Evolutionary conservation across 2,797 vertebrate genomes (phyloP).

Genomic region (Bothrops alternatus): DNA sequence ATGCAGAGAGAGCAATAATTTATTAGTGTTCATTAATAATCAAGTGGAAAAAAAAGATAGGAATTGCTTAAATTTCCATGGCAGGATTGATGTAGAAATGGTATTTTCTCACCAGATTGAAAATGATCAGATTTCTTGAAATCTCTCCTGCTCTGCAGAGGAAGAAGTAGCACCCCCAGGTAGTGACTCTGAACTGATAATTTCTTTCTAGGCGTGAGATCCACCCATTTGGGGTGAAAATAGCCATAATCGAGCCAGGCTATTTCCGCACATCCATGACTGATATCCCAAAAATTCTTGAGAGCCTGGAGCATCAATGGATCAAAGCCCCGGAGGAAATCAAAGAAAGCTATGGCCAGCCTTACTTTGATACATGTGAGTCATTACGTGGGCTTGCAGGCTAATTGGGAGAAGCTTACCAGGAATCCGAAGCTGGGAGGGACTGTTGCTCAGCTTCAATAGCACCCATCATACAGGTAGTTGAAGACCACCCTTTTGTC

Average conservation of each 20-base stretch:
- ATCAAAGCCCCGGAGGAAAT: slow-evolving; percentile 17
- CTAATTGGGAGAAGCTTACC: not conserved
- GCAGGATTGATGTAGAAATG: not conserved
- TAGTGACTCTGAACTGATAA: fast-evolving
- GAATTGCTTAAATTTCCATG: not conserved
- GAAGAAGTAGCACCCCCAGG: not conserved
- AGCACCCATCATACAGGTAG: not conserved
- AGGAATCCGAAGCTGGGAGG: not conserved
- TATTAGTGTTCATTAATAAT: not conserved
- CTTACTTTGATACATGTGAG: slow-evolving; percentile 47
- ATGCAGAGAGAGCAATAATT: not conserved
- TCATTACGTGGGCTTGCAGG: not conserved
- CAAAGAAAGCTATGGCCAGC: slow-evolving; percentile 36
- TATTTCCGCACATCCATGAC: slow-evolving; percentile 49
- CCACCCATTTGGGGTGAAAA: slow-evolving; percentile 49
- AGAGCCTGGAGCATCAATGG: not conserved
- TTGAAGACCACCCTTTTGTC: not conserved
- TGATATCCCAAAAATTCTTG: fast-evolving
- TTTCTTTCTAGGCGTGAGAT: slow-evolving; percentile 60
- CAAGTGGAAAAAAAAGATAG: not conserved
- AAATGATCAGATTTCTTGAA: not conserved
- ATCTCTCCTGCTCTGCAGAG: not conserved
- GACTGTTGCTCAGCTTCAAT: not conserved
- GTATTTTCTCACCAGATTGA: not conserved
- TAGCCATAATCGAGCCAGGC: slow-evolving; percentile 53